Conservation (phyloP, 2,113 vertebrate genomes). For the Emydura subglobosa region DNA sequence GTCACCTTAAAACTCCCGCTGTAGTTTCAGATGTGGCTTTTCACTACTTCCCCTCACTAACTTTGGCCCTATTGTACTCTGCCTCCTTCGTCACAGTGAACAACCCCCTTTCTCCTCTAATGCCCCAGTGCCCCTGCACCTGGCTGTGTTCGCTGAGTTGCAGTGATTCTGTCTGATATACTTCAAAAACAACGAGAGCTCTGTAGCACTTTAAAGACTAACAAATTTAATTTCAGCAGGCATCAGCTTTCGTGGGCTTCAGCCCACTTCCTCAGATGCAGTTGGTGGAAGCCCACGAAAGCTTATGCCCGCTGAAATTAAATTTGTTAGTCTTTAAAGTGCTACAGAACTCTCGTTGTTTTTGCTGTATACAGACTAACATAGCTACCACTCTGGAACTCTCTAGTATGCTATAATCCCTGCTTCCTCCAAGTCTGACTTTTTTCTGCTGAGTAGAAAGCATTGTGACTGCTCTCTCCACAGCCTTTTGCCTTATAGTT, state of each 20-base stretch:
- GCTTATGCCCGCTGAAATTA: no score
- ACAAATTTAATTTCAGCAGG: no score
- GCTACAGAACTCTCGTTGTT: no score
- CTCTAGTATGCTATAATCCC: background rate
- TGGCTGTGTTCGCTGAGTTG: background rate
- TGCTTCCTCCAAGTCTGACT: background rate
- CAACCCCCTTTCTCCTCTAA: background rate
- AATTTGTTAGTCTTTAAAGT: no score
- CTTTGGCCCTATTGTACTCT: background rate
- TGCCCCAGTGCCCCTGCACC: background rate
- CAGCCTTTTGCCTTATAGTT: background rate
- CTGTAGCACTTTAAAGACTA: no score
- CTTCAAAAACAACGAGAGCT: no score
- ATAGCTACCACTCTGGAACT: no score
- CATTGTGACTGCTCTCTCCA: background rate
- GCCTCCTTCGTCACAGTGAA: background rate
- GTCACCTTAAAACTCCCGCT: background rate
- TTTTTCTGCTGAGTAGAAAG: background rate
- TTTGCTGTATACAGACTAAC: no score
- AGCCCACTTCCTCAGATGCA: no score
- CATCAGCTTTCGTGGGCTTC: no score
- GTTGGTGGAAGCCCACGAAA: no score
- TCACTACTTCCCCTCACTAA: background rate
- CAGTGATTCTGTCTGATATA: background rate
- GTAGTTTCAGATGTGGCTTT: background rate